These are phyloP conservation scores for Ptilorrhoa leucosticta DNA, from an alignment of 2,113 vertebrate species.

Conservation along the genomic window DNA sequence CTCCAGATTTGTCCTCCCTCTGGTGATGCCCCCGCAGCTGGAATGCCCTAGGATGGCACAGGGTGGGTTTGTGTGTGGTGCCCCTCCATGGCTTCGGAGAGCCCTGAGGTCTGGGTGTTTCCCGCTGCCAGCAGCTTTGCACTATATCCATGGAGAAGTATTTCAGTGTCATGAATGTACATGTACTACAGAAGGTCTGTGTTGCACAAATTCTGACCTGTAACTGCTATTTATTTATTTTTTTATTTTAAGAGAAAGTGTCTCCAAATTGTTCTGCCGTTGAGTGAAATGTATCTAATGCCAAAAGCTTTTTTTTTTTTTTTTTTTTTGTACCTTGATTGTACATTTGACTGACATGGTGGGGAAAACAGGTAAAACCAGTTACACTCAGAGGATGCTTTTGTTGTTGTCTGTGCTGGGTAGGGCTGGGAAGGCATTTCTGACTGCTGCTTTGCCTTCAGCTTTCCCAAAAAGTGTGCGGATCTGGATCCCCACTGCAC, in stretches of 20 bases:
- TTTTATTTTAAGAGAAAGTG: constrained; percentile 16
- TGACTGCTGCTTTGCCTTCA: not conserved
- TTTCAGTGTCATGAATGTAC: constrained; percentile 47
- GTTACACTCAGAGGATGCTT: not conserved
- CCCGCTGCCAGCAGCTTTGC: constrained; percentile 52
- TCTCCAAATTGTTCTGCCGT: constrained; percentile 19
- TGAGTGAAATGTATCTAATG: constrained; percentile 4
- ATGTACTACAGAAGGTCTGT: not conserved
- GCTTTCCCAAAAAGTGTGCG: not conserved
- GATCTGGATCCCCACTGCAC: not conserved
- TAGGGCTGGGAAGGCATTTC: not conserved
- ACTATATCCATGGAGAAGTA: constrained; percentile 12
- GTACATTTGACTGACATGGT: not conserved
- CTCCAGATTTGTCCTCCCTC: not conserved
- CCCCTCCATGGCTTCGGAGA: not conserved
- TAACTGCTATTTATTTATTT: constrained; percentile 51
- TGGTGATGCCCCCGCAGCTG: not conserved
- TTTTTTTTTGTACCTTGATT: not conserved
- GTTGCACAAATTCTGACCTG: constrained; percentile 14
- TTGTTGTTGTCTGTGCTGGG: not conserved
- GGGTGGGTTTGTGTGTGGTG: not conserved
- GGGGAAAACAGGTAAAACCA: not conserved
- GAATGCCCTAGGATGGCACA: not conserved
- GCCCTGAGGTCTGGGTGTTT: not conserved
- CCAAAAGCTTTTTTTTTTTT: not conserved